These are phyloP conservation scores for Digitonthophagus gazella DNA, from an alignment of 2,888 invertebrate species.

Conservation along the genomic window DNA sequence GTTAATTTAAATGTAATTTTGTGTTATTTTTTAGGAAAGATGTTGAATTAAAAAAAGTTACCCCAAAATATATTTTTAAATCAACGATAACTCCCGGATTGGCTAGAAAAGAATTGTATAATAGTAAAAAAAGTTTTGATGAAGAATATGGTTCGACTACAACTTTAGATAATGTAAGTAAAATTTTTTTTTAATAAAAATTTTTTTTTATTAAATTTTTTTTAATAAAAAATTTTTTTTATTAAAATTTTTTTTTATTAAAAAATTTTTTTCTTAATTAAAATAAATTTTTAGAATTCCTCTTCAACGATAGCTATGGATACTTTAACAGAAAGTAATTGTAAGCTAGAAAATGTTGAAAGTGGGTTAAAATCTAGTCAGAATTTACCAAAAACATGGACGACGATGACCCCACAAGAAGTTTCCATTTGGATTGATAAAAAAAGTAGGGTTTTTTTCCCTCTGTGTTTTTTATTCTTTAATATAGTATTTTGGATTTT, in stretches of 20 bases:
- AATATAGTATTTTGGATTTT: constrained; percentile 57
- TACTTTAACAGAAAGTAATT: constrained; percentile 50
- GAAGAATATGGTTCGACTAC: constrained; percentile 10
- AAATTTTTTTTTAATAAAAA: neutral
- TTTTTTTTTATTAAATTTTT: too few species aligned
- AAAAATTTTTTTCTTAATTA: neutral
- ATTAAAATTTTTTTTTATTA: neutral
- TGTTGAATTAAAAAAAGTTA: constrained; percentile 69
- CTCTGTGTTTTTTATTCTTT: constrained; percentile 73
- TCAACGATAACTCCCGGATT: constrained; percentile 78
- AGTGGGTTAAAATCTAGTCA: constrained; percentile 20
- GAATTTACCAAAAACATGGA: constrained; percentile 55
- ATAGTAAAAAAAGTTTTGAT: constrained; percentile 1
- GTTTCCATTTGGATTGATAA: constrained; percentile 86
- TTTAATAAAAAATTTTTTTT: too few species aligned
- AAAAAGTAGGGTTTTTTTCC: constrained; percentile 74
- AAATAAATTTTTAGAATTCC: constrained; percentile 58
- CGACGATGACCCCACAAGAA: constrained; percentile 85
- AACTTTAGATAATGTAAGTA: constrained; percentile 6
- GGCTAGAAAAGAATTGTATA: constrained; percentile 67
- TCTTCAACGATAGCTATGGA: constrained; percentile 70
- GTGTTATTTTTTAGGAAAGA: constrained; percentile 53
- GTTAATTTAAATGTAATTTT: neutral
- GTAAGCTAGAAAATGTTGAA: constrained; percentile 26
- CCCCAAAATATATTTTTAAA: constrained; percentile 80